Conservation (phyloP, 2,797 vertebrate genomes). For the Tokudaia tokunoshimensis region DNA sequence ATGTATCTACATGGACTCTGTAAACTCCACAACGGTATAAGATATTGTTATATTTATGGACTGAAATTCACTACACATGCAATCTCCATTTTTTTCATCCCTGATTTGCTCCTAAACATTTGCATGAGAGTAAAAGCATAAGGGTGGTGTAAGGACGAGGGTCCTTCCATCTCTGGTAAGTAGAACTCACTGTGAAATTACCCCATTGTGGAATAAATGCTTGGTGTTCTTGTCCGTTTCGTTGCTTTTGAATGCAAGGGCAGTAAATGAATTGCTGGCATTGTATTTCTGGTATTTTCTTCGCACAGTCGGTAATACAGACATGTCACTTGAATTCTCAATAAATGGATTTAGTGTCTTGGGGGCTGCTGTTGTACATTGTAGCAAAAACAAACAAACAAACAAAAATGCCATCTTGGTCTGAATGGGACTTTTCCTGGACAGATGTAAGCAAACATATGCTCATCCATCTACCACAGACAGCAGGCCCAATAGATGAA, state of each 20-base stretch:
- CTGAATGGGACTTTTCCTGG: background rate
- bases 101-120: slow-evolving; percentile 61
- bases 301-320: background rate
- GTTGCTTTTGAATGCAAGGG: slow-evolving; percentile 68
- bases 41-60: slow-evolving; percentile 67
- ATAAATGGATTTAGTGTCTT: slow-evolving; percentile 22
- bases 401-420: background rate
- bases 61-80: slow-evolving; percentile 69
- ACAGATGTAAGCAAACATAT: background rate
- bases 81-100: slow-evolving; percentile 68
- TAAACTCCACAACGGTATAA: slow-evolving; percentile 49
- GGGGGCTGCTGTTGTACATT: background rate
- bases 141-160: slow-evolving; percentile 54
- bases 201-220: slow-evolving; percentile 70
- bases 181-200: slow-evolving; percentile 75
- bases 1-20: slow-evolving; percentile 69
- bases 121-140: slow-evolving; percentile 64
- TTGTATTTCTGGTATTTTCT: background rate
- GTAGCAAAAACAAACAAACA: background rate
- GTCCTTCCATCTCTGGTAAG: slow-evolving; percentile 73
- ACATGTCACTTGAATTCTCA: slow-evolving; percentile 35
- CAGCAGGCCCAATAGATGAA: background rate
- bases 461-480: background rate
- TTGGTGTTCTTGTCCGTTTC: slow-evolving; percentile 70
- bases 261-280: background rate